A percentile compares a stretch with the other conserved stretches of the same genome.
These are phyloP conservation scores for Acromyrmex charruanus DNA, from an alignment of 1,140 invertebrate genomes.

Conservation along the genomic window DNA sequence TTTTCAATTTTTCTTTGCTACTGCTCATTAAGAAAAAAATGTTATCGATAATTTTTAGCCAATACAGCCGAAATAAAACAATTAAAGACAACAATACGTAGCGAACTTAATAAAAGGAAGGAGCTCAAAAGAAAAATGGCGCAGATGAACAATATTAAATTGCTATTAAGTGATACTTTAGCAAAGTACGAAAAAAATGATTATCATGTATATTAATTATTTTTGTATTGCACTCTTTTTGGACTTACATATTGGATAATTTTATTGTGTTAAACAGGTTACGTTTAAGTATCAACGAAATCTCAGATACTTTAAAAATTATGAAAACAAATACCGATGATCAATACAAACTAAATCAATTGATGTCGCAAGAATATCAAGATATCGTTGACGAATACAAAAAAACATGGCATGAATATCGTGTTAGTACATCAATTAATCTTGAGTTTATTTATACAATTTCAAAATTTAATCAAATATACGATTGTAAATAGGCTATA, in stretches of 20 bases:
- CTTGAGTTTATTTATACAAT: neutral
- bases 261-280: conserved; percentile 15
- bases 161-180: neutral
- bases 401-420: conserved; percentile 49
- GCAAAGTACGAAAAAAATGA: conserved; percentile 40
- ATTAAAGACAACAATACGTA: neutral
- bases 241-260: neutral
- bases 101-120: conserved; percentile 30
- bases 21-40: neutral
- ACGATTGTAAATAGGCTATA: conserved; percentile 21
- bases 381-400: conserved; percentile 44
- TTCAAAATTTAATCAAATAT: conserved; percentile 6
- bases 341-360: conserved; percentile 43
- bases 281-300: neutral
- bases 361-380: neutral
- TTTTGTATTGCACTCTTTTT: neutral
- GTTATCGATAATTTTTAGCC: neutral
- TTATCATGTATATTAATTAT: neutral
- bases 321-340: conserved; percentile 51
- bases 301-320: neutral
- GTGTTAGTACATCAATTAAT: conserved; percentile 31
- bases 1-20: neutral
- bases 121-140: conserved; percentile 32
- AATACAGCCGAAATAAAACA: neutral
- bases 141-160: neutral